A percentile compares a stretch with the other conserved stretches of the same genome.
These are phyloP conservation scores for Drosophila ogumai DNA, from an alignment of 1,140 invertebrate species.

Conservation along the genomic window DNA sequence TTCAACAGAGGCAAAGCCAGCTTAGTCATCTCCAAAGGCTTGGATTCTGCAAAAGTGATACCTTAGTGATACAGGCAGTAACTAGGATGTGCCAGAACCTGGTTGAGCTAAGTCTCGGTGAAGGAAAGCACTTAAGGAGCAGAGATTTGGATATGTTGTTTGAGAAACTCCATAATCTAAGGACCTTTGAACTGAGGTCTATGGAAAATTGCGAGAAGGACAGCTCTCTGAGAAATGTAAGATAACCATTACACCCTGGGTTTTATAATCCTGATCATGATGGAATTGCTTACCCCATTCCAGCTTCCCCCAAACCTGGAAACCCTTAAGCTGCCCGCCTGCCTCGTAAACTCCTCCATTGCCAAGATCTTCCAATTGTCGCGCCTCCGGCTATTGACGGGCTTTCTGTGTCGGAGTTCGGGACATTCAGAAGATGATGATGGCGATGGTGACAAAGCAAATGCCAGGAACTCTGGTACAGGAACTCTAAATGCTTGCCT, in stretches of 20 bases:
- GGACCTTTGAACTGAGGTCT: slow-evolving; percentile 44
- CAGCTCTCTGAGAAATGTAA: not conserved
- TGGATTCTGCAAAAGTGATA: slow-evolving; percentile 32
- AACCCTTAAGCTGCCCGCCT: slow-evolving; percentile 57
- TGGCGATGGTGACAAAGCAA: slow-evolving; percentile 46
- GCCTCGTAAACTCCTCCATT: slow-evolving; percentile 41
- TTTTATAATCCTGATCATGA: not conserved
- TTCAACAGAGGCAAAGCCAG: not conserved
- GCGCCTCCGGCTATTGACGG: slow-evolving; percentile 58
- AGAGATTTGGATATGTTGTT: slow-evolving; percentile 34
- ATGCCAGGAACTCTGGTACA: slow-evolving; percentile 31
- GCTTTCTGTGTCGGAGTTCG: slow-evolving; percentile 53
- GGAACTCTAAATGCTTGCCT: slow-evolving; percentile 30
- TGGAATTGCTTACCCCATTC: not conserved
- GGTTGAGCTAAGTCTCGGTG: slow-evolving; percentile 40
- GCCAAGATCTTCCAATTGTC: slow-evolving; percentile 51
- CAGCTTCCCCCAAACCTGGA: slow-evolving; percentile 33
- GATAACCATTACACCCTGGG: rapidly evolving
- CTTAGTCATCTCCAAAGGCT: slow-evolving; percentile 33
- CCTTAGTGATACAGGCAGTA: slow-evolving; percentile 33
- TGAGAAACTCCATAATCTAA: slow-evolving; percentile 16
- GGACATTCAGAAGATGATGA: slow-evolving; percentile 5
- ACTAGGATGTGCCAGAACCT: slow-evolving; percentile 40
- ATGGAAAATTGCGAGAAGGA: not conserved
- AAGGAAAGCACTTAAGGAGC: slow-evolving; percentile 4